These are phyloP conservation scores for Rhyzopertha dominica DNA, from an alignment of 1,140 invertebrate genomes.

Conservation along the genomic window DNA sequence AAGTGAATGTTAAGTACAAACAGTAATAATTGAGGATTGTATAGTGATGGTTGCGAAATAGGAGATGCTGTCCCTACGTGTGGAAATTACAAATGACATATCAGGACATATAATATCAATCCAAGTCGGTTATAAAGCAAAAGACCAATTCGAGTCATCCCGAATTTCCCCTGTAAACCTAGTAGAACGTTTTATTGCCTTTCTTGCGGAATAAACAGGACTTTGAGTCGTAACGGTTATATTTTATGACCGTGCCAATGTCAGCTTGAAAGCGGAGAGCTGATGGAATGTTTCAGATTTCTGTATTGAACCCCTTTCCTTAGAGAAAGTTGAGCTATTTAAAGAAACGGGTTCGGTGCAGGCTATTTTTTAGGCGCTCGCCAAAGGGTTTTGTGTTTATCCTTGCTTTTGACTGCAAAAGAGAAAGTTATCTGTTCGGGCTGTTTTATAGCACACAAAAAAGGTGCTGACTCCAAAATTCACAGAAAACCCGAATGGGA, in stretches of 20 bases:
- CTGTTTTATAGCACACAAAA: too few species aligned
- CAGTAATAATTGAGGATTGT: too few species aligned
- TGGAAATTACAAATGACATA: too few species aligned
- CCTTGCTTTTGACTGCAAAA: slow-evolving; percentile 19
- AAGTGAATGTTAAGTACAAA: too few species aligned
- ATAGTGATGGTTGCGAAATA: too few species aligned
- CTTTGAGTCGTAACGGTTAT: slow-evolving; percentile 24
- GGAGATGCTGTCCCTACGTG: too few species aligned
- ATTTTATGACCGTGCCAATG: slow-evolving; percentile 22
- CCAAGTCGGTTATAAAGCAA: too few species aligned
- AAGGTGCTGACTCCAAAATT: too few species aligned
- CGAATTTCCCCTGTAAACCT: too few species aligned
- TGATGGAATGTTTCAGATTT: slow-evolving; percentile 7
- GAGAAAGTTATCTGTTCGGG: slow-evolving; percentile 26
- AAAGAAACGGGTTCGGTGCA: slow-evolving; percentile 16
- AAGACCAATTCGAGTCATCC: too few species aligned
- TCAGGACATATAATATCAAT: too few species aligned
- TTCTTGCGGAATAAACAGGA: slow-evolving; percentile 24
- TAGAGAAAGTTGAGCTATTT: slow-evolving; percentile 24
- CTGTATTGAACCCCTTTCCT: slow-evolving; percentile 20
- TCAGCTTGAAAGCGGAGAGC: slow-evolving; percentile 17
- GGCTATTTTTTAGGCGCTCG: slow-evolving; percentile 22
- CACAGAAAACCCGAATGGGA: too few species aligned
- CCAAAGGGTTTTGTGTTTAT: slow-evolving; percentile 26
- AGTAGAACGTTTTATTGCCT: slow-evolving; percentile 25